Base-by-base conservation (phyloP, 2,113 vertebrate genomes). In the Rattus norvegicus region DNA sequence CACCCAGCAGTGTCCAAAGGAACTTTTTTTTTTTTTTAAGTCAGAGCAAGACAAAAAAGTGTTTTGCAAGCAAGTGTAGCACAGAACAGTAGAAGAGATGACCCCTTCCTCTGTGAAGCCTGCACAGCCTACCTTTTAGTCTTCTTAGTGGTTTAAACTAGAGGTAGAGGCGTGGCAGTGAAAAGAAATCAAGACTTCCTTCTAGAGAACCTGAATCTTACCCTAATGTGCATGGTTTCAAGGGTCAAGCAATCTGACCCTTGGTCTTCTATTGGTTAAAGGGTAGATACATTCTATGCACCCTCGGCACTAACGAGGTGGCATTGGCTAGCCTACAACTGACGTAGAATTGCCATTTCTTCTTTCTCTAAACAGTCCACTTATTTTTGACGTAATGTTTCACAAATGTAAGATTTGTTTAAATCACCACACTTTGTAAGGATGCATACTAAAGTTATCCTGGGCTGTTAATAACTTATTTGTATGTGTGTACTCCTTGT, bases 361-460 rank as follows among this genome's bases (percentile, higher is more conserved):
- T 70, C 16, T 92, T 90, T 93, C 10, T 47, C 65, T 73, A 83
- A 86, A 43, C 22, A 28, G 33, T 85, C 54, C 2, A 30, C 65
- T 91, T 83, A n/a, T n/a, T 17, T 92, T 36, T 87, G 94, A 79
- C 19, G 93, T 87, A 83, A 63, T 77, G 61, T 88, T 92, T 85
- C 28, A 63, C 70, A 76, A 93, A 90, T 67, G 10, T 83, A 88
- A 90, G 94, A n/a, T 72, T 33, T 70, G 12, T 85, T 95, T 49
- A 61, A 97, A 80, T 39, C 67, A 80, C 33, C 22, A 47, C 73
- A 67, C 20, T 39, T 90, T 75, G 22, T 95, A 93, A 88, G 73
- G 75, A 63, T 8, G 30, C 72, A 47, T 19, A 73, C 11, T 86
- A 80, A 54, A 92, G 76, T 39, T 39, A 95, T 47, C 47, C 33